Base-by-base conservation (phyloP, 1,140 invertebrate species). In the Lucilia cuprina region DNA sequence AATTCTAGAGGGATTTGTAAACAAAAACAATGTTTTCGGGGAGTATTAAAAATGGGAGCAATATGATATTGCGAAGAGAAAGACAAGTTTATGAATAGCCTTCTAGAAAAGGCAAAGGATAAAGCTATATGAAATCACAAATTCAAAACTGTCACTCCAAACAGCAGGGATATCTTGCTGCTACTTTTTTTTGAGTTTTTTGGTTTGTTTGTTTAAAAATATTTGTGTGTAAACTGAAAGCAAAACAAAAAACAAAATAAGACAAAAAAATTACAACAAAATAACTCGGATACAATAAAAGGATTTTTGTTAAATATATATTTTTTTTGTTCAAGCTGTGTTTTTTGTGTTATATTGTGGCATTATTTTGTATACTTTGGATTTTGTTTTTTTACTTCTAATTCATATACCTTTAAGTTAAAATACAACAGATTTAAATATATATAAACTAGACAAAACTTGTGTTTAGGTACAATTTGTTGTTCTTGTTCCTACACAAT, bases 351-450 rank as follows among this genome's bases (percentile, higher is more conserved):
- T 60, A n/a, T n/a, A 70, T 21, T 25, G 19, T 21, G 65, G n/a
- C 65, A 70, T 60, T 60, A 60, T 60, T 17, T 17, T 17, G 21
- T 70, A 25, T 10, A 9, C 21, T n/a, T 70, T 70, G 65, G 10
- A 30, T 60, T 19, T 2, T 70, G 1, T 70, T 10, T 1, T 19
- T 25, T 70, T 70, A 21, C 65, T 70, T 70, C 21, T 70, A 70
- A 70, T 21, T 60, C n/a, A 70, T 65, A 65, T 70, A 70, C 65
- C 65, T 70, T 60, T 4, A 70, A 70, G 65, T 70, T 70, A 70
- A 70, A 70, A 70, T 60, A 70, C 65, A 70, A 19, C 19, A 70
- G 65, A 25, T 70, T 70, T 25, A 70, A 70, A 70, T 65, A 19
- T 1, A 49, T 12, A 49, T 55, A 55, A 41, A 41, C 41, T 5